These are phyloP conservation scores for Microtus montanus DNA, from an alignment of 2,113 vertebrate species.

Conservation along the genomic window DNA sequence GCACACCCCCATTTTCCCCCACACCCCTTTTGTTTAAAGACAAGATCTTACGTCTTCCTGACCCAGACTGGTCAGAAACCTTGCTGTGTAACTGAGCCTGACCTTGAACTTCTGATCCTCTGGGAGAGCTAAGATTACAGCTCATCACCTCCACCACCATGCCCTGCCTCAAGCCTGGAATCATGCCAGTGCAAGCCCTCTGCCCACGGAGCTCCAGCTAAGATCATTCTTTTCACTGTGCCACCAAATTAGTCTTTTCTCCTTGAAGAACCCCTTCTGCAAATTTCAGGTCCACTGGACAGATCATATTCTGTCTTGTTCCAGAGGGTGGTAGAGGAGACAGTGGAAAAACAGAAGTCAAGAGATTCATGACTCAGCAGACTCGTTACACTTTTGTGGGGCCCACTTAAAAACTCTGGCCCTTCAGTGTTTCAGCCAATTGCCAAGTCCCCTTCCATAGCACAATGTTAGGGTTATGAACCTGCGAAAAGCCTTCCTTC, in stretches of 20 bases:
- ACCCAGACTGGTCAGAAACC: neutral
- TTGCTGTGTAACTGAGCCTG: neutral
- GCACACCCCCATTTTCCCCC: neutral
- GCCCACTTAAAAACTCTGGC: neutral
- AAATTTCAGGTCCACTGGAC: neutral
- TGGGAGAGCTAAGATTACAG: neutral
- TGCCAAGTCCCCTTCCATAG: neutral
- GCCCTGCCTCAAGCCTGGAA: neutral
- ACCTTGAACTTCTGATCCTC: neutral
- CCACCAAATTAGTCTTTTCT: constrained; percentile 1
- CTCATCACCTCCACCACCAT: neutral
- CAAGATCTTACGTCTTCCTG: neutral
- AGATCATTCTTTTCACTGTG: neutral
- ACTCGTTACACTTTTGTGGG: neutral
- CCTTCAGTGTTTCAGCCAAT: neutral
- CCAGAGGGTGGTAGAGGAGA: neutral
- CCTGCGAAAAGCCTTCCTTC: constrained; percentile 7
- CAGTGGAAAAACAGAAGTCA: neutral
- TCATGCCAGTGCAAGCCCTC: neutral
- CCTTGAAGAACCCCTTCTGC: constrained; percentile 7
- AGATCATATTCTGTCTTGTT: neutral
- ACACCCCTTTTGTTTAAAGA: neutral
- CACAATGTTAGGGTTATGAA: neutral
- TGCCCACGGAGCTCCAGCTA: no score
- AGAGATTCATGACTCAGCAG: neutral